Conservation (phyloP, 2,797 vertebrate genomes). For the Psittacula echo region DNA sequence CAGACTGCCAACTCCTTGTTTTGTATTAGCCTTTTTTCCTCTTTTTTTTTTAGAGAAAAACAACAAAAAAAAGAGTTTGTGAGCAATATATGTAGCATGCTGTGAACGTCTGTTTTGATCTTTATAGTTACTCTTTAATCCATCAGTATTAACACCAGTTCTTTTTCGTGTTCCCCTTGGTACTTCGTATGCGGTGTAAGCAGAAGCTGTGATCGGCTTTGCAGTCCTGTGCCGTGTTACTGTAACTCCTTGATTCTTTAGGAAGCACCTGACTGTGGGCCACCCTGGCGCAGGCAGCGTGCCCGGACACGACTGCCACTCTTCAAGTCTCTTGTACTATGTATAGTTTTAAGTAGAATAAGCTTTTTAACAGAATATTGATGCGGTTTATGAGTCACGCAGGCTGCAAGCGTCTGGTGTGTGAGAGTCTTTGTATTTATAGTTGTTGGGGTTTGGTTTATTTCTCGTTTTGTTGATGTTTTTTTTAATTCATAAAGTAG, state of each 20-base stretch:
- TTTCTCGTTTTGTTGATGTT: slow-evolving; percentile 21
- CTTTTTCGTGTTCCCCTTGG: slow-evolving; percentile 72
- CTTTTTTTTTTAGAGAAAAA: not conserved
- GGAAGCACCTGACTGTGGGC: slow-evolving; percentile 78
- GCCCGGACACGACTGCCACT: slow-evolving; percentile 68
- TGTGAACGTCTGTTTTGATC: slow-evolving; percentile 76
- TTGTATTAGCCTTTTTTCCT: slow-evolving; percentile 55
- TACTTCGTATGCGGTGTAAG: slow-evolving; percentile 77
- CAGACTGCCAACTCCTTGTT: slow-evolving; percentile 76
- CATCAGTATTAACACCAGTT: slow-evolving; percentile 82
- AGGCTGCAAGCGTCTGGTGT: slow-evolving; percentile 71
- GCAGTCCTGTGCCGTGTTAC: slow-evolving; percentile 81
- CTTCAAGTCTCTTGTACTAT: slow-evolving; percentile 72
- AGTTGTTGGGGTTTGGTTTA: slow-evolving; percentile 56
- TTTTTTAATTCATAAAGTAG: slow-evolving; percentile 70
- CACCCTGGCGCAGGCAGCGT: slow-evolving; percentile 71
- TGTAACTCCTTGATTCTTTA: slow-evolving; percentile 74
- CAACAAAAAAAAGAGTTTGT: slow-evolving; percentile 45
- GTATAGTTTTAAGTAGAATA: slow-evolving; percentile 80
- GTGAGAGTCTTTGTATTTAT: slow-evolving; percentile 75
- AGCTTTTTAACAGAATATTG: slow-evolving; percentile 77
- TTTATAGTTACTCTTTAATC: slow-evolving; percentile 74
- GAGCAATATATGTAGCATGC: slow-evolving; percentile 78
- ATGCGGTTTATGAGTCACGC: slow-evolving; percentile 76
- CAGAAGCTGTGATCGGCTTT: slow-evolving; percentile 81